These are phyloP conservation scores for Eupeodes luniger DNA, from an alignment of 2,888 invertebrate species.

Conservation along the genomic window DNA sequence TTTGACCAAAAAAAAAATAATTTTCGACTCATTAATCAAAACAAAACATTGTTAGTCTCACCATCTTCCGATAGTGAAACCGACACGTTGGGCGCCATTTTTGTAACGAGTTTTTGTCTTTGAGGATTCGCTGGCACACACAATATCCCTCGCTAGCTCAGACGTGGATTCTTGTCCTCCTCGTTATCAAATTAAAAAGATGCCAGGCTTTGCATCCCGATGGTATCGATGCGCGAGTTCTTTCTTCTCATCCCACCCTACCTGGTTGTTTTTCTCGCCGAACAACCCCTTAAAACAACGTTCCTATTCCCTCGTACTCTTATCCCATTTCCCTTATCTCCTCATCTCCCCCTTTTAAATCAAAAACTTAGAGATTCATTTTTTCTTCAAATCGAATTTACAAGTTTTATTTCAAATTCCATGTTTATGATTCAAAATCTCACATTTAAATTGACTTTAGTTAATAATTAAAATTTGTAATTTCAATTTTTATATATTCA, in stretches of 20 bases:
- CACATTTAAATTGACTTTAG: too few relatives aligned
- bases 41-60: not conserved
- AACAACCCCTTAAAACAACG: not conserved
- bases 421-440: too few relatives aligned
- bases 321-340: not conserved
- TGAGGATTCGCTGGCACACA: not conserved
- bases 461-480: too few relatives aligned
- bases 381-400: too few relatives aligned
- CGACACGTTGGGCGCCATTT: slow-evolving; percentile 1
- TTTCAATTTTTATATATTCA: too few relatives aligned
- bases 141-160: not conserved
- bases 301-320: not conserved
- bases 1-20: not conserved
- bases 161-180: not conserved
- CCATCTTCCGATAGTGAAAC: not conserved
- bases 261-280: not conserved
- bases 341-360: not conserved
- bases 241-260: not conserved
- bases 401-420: too few relatives aligned
- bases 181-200: not conserved
- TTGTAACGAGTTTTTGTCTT: not conserved
- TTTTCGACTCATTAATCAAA: not conserved
- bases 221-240: not conserved
- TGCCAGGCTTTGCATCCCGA: not conserved
- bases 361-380: not conserved